Evolutionary conservation across 53 echinoderm and acorn worm genomes (phyloP).

Genomic region (Apostichopus leukothele): DNA sequence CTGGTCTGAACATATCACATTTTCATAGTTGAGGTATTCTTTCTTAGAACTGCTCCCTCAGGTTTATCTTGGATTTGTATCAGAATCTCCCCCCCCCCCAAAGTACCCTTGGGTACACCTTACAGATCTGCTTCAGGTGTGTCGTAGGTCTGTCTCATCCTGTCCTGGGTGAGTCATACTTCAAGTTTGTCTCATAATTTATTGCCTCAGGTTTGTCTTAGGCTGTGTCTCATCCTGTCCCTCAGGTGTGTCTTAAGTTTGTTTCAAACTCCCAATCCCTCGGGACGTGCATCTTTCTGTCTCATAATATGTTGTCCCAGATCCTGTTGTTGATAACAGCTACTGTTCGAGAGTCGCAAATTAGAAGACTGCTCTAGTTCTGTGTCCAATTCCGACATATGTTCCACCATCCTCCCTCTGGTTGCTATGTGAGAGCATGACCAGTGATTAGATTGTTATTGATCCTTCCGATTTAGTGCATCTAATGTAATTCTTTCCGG

Average conservation of each 20-base stretch:
- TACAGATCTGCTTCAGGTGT: too few species aligned
- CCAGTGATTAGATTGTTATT: conserved; percentile 40
- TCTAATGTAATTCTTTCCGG: conserved; percentile 45
- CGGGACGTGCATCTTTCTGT: too few species aligned
- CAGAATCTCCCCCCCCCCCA: background rate
- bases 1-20: too few species aligned
- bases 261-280: background rate
- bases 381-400: conserved; percentile 35
- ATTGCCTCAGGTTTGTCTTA: too few species aligned
- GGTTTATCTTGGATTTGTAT: too few species aligned
- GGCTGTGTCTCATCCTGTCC: too few species aligned
- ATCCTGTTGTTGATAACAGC: background rate
- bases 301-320: background rate
- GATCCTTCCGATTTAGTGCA: conserved; percentile 16
- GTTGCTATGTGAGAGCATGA: conserved; percentile 11
- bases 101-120: too few species aligned
- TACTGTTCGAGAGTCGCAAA: background rate
- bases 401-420: background rate
- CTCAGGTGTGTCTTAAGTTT: background rate
- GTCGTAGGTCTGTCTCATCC: too few species aligned
- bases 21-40: too few species aligned
- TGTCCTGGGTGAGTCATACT: too few species aligned
- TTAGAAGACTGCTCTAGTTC: conserved; percentile 6
- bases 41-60: too few species aligned
- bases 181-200: too few species aligned